Conservation (phyloP, 2,888 invertebrate genomes). For the Apodemia arnacis region DNA sequence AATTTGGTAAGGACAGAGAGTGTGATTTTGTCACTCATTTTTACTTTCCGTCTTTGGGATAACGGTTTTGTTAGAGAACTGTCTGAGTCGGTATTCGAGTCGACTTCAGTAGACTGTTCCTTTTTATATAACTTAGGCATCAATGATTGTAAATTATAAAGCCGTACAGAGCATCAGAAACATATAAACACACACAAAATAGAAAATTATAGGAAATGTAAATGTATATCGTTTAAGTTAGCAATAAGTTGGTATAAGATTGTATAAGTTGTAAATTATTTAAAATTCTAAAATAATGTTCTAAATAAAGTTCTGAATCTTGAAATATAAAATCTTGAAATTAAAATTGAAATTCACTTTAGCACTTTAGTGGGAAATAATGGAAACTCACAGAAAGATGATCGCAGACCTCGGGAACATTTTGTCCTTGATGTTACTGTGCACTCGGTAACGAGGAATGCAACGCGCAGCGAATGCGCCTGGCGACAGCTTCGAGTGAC, state of each 20-base stretch:
- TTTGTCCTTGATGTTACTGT: neutral
- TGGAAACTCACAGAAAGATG: neutral
- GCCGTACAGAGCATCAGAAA: neutral
- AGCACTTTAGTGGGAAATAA: too few species aligned
- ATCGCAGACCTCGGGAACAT: slow-evolving; percentile 4
- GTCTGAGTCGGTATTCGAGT: neutral
- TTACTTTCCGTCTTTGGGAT: too few species aligned
- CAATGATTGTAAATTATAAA: neutral
- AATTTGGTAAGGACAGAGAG: too few species aligned
- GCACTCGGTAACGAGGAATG: neutral
- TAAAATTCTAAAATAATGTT: too few species aligned
- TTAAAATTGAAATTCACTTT: too few species aligned
- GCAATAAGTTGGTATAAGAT: too few species aligned
- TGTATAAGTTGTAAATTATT: too few species aligned
- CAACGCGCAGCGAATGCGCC: neutral
- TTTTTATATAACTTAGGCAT: neutral
- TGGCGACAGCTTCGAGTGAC: neutral
- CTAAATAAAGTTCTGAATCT: too few species aligned
- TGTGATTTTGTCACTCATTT: too few species aligned
- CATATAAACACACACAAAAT: neutral
- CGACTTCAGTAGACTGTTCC: neutral
- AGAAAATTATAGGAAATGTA: neutral
- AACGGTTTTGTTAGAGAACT: too few species aligned
- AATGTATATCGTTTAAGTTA: too few species aligned
- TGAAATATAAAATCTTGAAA: too few species aligned